Base-by-base conservation (phyloP, 2,797 vertebrate species). In the Chiropotes sagulatus region DNA sequence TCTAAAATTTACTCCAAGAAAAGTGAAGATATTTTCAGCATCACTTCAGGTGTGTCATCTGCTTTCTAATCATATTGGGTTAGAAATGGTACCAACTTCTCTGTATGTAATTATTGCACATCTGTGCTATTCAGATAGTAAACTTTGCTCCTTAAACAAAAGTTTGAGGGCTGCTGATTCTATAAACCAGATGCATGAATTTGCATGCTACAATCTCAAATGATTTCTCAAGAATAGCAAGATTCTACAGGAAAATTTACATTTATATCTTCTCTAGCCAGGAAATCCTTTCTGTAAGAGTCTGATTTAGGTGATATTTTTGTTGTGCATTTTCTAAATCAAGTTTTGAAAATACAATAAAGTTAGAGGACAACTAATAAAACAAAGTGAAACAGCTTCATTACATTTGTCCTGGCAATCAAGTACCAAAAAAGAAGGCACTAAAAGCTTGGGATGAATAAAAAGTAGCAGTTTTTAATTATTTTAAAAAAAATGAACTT, bases 51-150 rank as follows among this genome's bases (percentile, higher is more conserved):
- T 33, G 1, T 93, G 6, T 54, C 13, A 7, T 86, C 52, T 96
- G 61, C 36, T 96, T 96, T 80, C 26, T 64, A 72, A 54, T 86
- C 2, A 93, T 41, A 84, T 52, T 93, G 91, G 46, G 20, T 89
- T 93, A 78, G 76, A 82, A 87, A 79, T 39, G n/a, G 30, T 70
- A 67, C 1, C 36, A 67, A 75, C 20, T 30, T 86, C 78, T 81
- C 54, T 76, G 67, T 30, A 44, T 91, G 12, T 84, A 50, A 24
- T 86, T 92, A 78, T 46, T 84, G 26, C 1, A 80, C 92, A 52
- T 58, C 4, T 84, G 17, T 90, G 28, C 30, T 52, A 52, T 33
- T n/a, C 11, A 90, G 33, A n/a, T 19, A n/a, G 30, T 50, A 88
- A 61, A 44, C 17, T 52, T 84, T 84, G 17, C 2, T 89, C 13